These are phyloP conservation scores for Lepidurus couesii DNA, from an alignment of 1,140 invertebrate genomes.

Conservation along the genomic window DNA sequence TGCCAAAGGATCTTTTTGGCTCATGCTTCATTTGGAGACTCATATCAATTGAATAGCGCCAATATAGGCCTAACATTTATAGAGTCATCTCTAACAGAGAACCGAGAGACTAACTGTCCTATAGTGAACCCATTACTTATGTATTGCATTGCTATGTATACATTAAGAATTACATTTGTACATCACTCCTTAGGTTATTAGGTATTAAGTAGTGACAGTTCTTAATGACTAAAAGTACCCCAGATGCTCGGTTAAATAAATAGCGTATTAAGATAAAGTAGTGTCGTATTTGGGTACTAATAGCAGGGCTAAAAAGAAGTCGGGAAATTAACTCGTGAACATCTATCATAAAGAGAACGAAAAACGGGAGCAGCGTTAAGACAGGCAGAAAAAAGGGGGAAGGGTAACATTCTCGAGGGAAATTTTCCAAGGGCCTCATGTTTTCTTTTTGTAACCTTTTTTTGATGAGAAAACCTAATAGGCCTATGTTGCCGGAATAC, in stretches of 20 bases:
- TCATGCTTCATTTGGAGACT: background rate
- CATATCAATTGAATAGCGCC: background rate
- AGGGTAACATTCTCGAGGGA: constrained; percentile 18
- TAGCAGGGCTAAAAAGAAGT: background rate
- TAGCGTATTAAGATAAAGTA: no score
- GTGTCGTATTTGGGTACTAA: no score
- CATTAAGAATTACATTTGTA: no score
- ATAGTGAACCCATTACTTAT: no score
- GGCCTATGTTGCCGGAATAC: constrained; percentile 8
- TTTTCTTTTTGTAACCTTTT: constrained; percentile 9
- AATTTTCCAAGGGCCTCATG: background rate
- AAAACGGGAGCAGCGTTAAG: background rate
- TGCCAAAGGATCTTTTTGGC: background rate
- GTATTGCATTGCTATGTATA: no score
- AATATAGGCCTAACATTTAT: no score
- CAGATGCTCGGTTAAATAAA: no score
- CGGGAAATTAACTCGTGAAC: background rate
- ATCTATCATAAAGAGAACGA: background rate
- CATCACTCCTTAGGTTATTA: no score
- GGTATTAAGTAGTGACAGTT: no score
- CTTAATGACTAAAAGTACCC: no score
- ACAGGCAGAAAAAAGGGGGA: background rate
- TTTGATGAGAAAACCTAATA: constrained; percentile 12
- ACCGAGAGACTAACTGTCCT: no score
- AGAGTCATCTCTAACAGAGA: no score